Conservation (phyloP, 2,888 invertebrate species). For the Ceratothoa steindachneri region DNA sequence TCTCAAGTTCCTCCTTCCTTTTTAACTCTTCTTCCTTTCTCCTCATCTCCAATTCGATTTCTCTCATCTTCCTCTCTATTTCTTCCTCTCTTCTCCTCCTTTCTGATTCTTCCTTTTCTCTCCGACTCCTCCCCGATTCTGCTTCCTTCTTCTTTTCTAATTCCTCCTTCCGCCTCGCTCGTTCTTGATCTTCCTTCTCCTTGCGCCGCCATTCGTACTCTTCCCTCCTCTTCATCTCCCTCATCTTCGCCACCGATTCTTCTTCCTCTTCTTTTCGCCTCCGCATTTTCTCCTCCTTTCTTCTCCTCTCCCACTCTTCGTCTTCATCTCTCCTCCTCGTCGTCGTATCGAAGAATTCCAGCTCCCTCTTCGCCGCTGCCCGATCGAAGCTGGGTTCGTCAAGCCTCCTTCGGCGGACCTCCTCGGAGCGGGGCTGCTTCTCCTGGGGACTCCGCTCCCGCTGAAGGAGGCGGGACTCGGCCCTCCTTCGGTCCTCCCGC, state of each 20-base stretch:
- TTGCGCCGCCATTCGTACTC: neutral
- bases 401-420: neutral
- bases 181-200: neutral
- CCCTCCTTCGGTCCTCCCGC: neutral
- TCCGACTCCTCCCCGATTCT: neutral
- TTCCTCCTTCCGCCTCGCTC: neutral
- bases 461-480: too few species aligned
- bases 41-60: neutral
- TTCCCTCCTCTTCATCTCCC: neutral
- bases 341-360: neutral
- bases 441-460: too few species aligned
- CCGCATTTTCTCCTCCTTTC: neutral
- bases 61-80: neutral
- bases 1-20: neutral
- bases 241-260: neutral
- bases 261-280: slow-evolving; percentile 1
- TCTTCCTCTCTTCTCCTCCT: neutral
- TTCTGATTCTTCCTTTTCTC: neutral
- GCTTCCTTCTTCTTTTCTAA: neutral
- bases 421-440: too few species aligned
- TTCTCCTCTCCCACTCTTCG: neutral
- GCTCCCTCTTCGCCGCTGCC: neutral
- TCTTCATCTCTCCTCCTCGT: neutral
- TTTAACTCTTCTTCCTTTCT: neutral
- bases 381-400: neutral